phyloP scores from a whole-genome alignment of 2,113 vertebrate species.

The Gavialis gangeticus region DNA sequence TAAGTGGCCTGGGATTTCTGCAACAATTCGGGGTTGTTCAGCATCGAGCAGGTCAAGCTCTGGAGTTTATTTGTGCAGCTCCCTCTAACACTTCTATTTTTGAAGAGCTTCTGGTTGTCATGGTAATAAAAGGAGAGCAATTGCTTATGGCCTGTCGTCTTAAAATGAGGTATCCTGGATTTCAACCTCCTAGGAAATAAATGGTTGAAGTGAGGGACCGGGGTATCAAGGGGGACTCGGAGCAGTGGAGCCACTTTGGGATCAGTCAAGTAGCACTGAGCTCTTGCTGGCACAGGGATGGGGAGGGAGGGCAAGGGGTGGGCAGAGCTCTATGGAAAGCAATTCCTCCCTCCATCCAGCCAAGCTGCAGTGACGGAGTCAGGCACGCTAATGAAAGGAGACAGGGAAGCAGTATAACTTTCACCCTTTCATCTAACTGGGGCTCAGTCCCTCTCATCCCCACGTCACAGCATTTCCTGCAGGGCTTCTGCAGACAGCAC shows the following conservation, averaged over 20 bases:
- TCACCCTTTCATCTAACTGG: not conserved
- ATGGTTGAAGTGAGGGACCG: not conserved
- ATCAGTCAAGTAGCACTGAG: not conserved
- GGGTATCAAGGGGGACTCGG: not conserved
- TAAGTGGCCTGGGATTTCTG: not conserved
- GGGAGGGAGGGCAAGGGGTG: too few species aligned
- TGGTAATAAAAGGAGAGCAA: conserved; percentile 13
- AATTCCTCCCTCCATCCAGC: not conserved
- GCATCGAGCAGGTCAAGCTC: rapidly evolving
- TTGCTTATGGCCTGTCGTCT: not conserved
- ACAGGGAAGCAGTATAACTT: not conserved
- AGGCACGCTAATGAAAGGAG: not conserved
- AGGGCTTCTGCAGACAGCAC: not conserved
- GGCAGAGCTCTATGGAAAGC: not conserved
- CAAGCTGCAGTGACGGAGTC: not conserved
- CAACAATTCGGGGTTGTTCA: not conserved
- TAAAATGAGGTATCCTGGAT: not conserved
- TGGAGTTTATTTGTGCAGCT: not conserved
- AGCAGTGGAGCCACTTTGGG: not conserved
- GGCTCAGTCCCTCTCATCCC: not conserved
- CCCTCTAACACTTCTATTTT: not conserved
- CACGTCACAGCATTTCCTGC: not conserved
- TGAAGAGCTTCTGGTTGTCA: conserved; percentile 1
- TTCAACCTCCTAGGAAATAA: not conserved
- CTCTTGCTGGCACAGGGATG: not conserved